A percentile compares a stretch with the other conserved stretches of the same genome.
Evolutionary conservation across 2,888 invertebrate genomes (phyloP).

Genomic region (Chrysolina haemoptera): DNA sequence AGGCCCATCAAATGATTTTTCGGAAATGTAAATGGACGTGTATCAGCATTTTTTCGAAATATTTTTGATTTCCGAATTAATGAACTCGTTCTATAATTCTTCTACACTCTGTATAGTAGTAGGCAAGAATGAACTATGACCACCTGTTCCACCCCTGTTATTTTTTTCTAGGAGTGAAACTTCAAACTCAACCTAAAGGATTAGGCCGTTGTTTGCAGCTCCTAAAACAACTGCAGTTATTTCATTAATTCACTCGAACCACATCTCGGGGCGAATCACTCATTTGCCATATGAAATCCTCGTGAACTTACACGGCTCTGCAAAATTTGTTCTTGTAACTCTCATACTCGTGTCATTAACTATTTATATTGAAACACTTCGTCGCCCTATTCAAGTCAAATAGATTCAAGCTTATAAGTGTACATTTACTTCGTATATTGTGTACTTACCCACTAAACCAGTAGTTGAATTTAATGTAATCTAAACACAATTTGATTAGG

Average conservation of each 20-base stretch:
- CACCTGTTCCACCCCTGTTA: too few relatives aligned
- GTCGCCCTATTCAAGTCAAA: slow-evolving; percentile 56
- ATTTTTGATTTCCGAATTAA: too few relatives aligned
- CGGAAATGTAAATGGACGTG: too few relatives aligned
- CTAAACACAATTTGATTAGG: slow-evolving; percentile 60
- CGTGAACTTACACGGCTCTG: slow-evolving; percentile 5
- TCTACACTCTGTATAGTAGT: too few relatives aligned
- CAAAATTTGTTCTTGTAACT: neutral
- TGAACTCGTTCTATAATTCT: too few relatives aligned
- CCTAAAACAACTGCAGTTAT: slow-evolving; percentile 4
- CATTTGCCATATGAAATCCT: slow-evolving; percentile 12
- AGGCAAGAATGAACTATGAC: too few relatives aligned
- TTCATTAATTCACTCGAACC: neutral
- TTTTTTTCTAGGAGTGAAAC: too few relatives aligned
- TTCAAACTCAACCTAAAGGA: too few relatives aligned
- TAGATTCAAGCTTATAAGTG: slow-evolving; percentile 57
- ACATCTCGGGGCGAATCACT: slow-evolving; percentile 2
- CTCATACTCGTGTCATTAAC: slow-evolving; percentile 42
- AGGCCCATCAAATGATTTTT: too few relatives aligned
- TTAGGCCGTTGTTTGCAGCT: neutral
- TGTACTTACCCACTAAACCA: slow-evolving; percentile 58
- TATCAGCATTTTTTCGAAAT: too few relatives aligned
- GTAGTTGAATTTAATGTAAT: slow-evolving; percentile 61
- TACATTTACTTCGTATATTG: slow-evolving; percentile 55
- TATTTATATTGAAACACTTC: slow-evolving; percentile 57